Evolutionary conservation across 1,140 invertebrate species (phyloP), one percentile per base, ranked within the genome.

Genomic region (Nilaparvata lugens): DNA sequence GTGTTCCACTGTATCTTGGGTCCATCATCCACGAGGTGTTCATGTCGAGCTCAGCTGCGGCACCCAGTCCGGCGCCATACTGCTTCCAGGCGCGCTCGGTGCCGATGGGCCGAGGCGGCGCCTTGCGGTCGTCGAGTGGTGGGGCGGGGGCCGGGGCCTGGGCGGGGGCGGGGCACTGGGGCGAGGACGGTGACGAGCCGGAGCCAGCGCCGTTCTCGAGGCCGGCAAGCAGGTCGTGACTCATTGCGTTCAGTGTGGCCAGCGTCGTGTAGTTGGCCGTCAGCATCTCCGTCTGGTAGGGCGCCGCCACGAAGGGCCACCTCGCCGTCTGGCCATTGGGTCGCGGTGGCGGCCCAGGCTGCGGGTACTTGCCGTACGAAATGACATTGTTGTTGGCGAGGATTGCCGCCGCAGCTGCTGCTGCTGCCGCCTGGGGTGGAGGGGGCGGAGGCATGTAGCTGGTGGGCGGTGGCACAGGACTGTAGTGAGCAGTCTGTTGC

Each of bases 101-200:
- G 65, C 87, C 87, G 67, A 89, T 89, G 18, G 87, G 86, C 6
- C 85, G 80, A 25, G 85, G 85, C n/a, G 65, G 65, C 64, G 83
- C 79, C 68, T 88, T 88, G 42, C 86, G 79, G 65, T 87, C 84
- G 67, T 88, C 84, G 9, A 58, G 59, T 28, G 25, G 3, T 79
- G 68, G 51, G 75, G 70, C 71, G 72, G 31, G 43, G 58, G 55
- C 75, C 73, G n/a, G n/a, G n/a, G n/a, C n/a, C n/a, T n/a, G n/a
- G 55, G 25, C 19, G 60, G 63, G 71, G 5, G 74, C 69, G 19
- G 76, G 73, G 52, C 78, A 79, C 1, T 82, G 79, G 40, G 82
- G 83, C 75, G 84, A 81, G 24, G 81, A 76, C n/a, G 83, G 81
- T 48, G 83, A 82, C 54, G 68, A 73, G 58, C 71, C 1, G 64